Evolutionary conservation across 1,140 invertebrate genomes (phyloP), one percentile per base, ranked within the genome.

Genomic region (Calephelis virginiensis): DNA sequence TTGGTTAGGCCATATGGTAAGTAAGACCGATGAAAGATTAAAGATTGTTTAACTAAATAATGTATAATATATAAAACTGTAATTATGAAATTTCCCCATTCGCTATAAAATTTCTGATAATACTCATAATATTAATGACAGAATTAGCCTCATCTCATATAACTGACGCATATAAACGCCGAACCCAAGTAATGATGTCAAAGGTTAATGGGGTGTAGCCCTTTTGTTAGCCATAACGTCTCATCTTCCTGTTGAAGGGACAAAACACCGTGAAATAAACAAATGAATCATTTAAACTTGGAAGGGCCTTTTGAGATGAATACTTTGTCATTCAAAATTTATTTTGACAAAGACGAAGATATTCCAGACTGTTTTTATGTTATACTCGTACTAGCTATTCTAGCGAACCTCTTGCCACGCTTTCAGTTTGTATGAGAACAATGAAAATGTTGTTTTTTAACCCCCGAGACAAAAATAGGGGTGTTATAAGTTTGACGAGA

Each of bases 161-260:
- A 68, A 72, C 70, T 37, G 28, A 56, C 53, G 17, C 56, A 40
- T 59, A 59, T 59, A 59, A 59, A 59, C 56, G 37, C 56, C 56
- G 37, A 59, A 38, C 50, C 64, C 62, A 45, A 69, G 63, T 73
- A 75, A 77, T 75, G 70, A 73, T 67, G 71, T 73, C 68, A 71
- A 60, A 77, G 71, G 76, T 68, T 75, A 75, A 74, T 71, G 69
- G 64, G 56, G 56, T 59, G 17, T 59, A 62, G 64, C 69, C 67
- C 67, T 63, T 72, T 75, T 72, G 70, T 70, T 62, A 66, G 72
- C 67, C 71, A 60, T 48, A 69, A 64, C 59, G 53, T 76, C 70
- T 75, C 73, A 68, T 69, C 70, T 74, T 72, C 50, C 70, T 59
- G 28, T 59, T 59, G 28, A 12, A 59, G 53, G n/a, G 37, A 38